These are phyloP conservation scores for Tineola bisselliella DNA, from an alignment of 2,888 invertebrate species.

Conservation along the genomic window DNA sequence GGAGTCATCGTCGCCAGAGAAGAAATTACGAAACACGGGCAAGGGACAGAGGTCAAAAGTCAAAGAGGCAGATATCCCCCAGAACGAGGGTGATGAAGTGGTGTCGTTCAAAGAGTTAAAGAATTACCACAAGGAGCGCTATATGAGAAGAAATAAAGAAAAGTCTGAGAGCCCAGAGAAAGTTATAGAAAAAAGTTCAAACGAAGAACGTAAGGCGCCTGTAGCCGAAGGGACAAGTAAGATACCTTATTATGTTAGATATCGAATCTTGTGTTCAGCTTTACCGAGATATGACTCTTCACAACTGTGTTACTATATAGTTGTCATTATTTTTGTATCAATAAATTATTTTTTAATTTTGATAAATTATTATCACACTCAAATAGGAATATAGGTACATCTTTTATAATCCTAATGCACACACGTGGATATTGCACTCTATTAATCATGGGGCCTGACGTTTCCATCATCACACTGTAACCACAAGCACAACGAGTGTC, in stretches of 20 bases:
- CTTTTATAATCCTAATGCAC: background rate
- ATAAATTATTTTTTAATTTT: slow-evolving; percentile 57
- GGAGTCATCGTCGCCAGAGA: slow-evolving; percentile 30
- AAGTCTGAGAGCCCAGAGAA: slow-evolving; percentile 68
- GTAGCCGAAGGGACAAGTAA: slow-evolving; percentile 54
- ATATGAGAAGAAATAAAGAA: slow-evolving; percentile 72
- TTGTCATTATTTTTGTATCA: slow-evolving; percentile 33
- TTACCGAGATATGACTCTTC: background rate
- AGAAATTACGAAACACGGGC: slow-evolving; percentile 24
- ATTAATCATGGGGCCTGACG: background rate
- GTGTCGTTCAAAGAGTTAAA: slow-evolving; percentile 68
- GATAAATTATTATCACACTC: background rate
- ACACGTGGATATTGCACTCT: background rate
- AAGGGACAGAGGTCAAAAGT: slow-evolving; percentile 19
- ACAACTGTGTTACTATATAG: background rate
- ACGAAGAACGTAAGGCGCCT: slow-evolving; percentile 23
- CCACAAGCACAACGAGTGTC: too few relatives aligned
- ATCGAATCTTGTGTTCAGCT: slow-evolving; percentile 27
- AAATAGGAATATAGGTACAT: background rate
- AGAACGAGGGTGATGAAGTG: slow-evolving; percentile 26
- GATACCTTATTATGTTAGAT: slow-evolving; percentile 39
- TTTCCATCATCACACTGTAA: too few relatives aligned
- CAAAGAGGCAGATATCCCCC: slow-evolving; percentile 22
- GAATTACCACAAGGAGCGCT: slow-evolving; percentile 68
- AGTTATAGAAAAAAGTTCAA: slow-evolving; percentile 19